Base-by-base conservation (phyloP, 2,888 invertebrate genomes). In the Thymelicus lineola region DNA sequence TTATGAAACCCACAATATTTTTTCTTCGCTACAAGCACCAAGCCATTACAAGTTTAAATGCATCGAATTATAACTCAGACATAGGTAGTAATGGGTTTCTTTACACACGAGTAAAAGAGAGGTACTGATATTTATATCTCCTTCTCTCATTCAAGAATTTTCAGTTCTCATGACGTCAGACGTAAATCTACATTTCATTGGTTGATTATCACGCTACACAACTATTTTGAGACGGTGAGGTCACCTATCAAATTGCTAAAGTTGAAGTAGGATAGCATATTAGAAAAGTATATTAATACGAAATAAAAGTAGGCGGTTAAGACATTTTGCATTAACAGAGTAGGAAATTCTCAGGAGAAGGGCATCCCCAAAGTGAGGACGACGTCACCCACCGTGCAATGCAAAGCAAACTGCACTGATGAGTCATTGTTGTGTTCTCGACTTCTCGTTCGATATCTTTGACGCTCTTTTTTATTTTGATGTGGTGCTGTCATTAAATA, bases 341-440 rank as follows among this genome's bases (percentile, higher is more conserved):
- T 72, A 50, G 79, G 77, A 84, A 87, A 84, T 88, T 88, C 86
- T 86, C 75, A 82, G 80, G 87, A 91, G 88, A 90, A 91, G 92
- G 93, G 92, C 90, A 92, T 92, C 92, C 92, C 93, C 92, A 86
- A 89, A 87, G 84, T 79, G 82, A 83, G 75, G 82, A 79, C 80
- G 82, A 92, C 90, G 90, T 90, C 90, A 89, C 48, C 17, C 42
- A 4, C 80, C 83, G 78, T 82, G 79, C 83, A 45, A 64, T 28
- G 28, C 38, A 20, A 68, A 28, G 28, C 28, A 83, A 86, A 82
- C 81, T 86, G 83, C 84, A 85, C 79, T 82, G 88, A 89, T 91
- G 90, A 90, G 80, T 92, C 93, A 88, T 86, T 93, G 92, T 92
- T 92, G 86, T 89, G 86, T 80, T 87, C 84, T 42, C 42, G 42